Base-by-base conservation (phyloP, 2,797 vertebrate species). In the Lepilemur septentrionalis region DNA sequence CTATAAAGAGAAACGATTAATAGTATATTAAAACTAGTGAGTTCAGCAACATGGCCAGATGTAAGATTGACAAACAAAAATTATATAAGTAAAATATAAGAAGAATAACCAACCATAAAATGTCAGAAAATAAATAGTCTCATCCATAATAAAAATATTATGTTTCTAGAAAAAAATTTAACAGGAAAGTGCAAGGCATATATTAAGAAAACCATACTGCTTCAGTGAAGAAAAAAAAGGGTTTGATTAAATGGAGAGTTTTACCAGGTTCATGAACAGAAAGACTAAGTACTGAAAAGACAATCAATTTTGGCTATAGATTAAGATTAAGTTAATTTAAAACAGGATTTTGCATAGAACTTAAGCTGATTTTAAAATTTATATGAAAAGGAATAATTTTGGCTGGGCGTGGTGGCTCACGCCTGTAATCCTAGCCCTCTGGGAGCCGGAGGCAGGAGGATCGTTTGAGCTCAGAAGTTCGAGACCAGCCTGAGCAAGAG, bases 161-260 rank as follows among this genome's bases (percentile, higher is more conserved):
- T 46, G 48, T 87, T 75, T 89, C 35, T 83, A 86, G 87, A 59
- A 10, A 28, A 93, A 85, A 52, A 63, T 17, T 84, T 89, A 82
- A 80, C 2, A 87, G 69, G 35, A 87, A 82, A 70, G 52, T 76
- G 30, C 22, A 65, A 89, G 25, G 59, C 43, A 32, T 20, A 5
- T 48, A 38, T 84, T 63, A 79, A 91, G 63, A 59, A 96, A 72
- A 78, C 38, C 18, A 61, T 32, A 63, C 41, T 76, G 55, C 63
- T 82, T 96, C 67, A 90, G 65, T 67, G 86, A 79, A 67, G 85
- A 57, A 55, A 63, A 57, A 59, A 86, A 91, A 89, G 13, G 17
- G 13, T n/a, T 88, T 84, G 79, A 46, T 84, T 89, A 79, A 55
- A 83, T 82, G 35, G 55, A 46, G 35, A 78, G 32, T 83, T 92